These are phyloP conservation scores for Catostylus mosaicus DNA, from an alignment of 30 jellyfish, hydroid and myxozoan genomes.

Conservation along the genomic window DNA sequence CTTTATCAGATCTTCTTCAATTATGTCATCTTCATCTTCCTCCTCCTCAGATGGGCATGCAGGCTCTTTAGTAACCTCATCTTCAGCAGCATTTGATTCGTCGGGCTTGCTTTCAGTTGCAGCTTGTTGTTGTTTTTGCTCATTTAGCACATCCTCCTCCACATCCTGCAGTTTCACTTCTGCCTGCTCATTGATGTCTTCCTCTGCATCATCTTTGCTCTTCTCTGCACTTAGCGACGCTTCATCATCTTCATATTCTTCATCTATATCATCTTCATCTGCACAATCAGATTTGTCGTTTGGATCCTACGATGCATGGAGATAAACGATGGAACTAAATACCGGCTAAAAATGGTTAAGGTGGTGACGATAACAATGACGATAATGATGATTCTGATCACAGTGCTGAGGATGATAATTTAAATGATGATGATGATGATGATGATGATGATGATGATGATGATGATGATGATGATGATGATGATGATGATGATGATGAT, in stretches of 20 bases:
- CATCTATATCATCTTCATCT: slow-evolving; percentile 14
- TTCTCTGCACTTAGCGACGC: not conserved
- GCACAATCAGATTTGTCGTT: not conserved
- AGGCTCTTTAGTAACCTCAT: not conserved
- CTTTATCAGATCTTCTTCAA: slow-evolving; percentile 52
- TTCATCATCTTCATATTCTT: slow-evolving; percentile 35
- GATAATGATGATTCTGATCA: too few species aligned
- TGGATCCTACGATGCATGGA: not conserved
- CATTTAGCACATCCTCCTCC: not conserved
- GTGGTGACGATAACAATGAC: not conserved
- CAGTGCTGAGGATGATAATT: too few species aligned
- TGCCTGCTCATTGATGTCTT: not conserved
- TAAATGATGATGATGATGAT: too few species aligned
- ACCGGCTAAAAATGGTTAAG: not conserved
- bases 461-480: too few species aligned
- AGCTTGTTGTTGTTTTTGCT: not conserved
- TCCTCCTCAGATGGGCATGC: slow-evolving; percentile 13
- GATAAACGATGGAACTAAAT: not conserved
- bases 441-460: too few species aligned
- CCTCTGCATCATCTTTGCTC: slow-evolving; percentile 33
- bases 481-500: too few species aligned
- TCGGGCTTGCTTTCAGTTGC: not conserved
- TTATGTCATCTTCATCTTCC: slow-evolving; percentile 3
- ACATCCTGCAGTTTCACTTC: not conserved
- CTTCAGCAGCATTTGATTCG: not conserved